phyloP scores from a whole-genome alignment of 2,113 vertebrate genomes.

The Gasterosteus aculeatus region DNA sequence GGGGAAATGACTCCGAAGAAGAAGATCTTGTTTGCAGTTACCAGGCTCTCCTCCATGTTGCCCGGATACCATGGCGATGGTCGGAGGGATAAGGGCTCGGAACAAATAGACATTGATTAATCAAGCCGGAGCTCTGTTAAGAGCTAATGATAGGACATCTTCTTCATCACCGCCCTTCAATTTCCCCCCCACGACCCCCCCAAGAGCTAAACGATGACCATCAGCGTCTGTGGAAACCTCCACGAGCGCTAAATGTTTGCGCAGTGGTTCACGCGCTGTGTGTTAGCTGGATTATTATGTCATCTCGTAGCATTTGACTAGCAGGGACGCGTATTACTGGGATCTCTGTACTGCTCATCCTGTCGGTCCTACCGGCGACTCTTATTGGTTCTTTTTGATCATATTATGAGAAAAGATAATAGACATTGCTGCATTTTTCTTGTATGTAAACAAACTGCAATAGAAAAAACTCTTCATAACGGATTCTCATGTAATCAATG shows the following conservation, averaged over 20 bases:
- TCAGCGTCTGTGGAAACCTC: neutral
- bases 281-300: too few species aligned
- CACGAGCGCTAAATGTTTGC: constrained; percentile 1
- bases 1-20: constrained; percentile 14
- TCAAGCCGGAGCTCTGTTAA: constrained; percentile 54
- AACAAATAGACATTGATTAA: constrained; percentile 68
- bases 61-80: constrained; percentile 49
- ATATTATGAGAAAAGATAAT: neutral
- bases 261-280: neutral
- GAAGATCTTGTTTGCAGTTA: constrained; percentile 20
- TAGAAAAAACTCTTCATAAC: neutral
- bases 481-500: too few species aligned
- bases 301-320: too few species aligned
- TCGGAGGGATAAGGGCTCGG: neutral
- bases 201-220: neutral
- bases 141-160: constrained; percentile 44
- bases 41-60: constrained; percentile 47
- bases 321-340: too few species aligned
- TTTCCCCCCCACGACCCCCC: constrained; percentile 7
- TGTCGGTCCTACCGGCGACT: too few species aligned
- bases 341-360: neutral
- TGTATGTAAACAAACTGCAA: neutral
- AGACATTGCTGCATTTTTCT: neutral
- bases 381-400: neutral
- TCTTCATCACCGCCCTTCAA: constrained; percentile 42